A percentile compares a stretch with the other conserved stretches of the same genome.
Evolutionary conservation across 2,113 vertebrate genomes (phyloP).

Genomic region (Rhinopomastus cyanomelas): DNA sequence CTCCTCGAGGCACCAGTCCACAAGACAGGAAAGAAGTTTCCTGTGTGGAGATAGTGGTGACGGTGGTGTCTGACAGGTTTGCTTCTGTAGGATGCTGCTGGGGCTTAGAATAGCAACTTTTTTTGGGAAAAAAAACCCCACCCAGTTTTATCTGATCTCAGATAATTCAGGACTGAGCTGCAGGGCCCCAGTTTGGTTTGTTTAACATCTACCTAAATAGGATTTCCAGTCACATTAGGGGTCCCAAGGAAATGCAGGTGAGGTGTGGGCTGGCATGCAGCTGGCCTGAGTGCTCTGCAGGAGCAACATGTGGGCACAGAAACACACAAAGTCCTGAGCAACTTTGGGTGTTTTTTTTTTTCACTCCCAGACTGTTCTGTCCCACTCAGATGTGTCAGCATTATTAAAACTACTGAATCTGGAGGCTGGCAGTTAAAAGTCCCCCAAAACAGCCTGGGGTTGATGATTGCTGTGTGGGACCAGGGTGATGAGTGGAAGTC

Average conservation of each 20-base stretch:
- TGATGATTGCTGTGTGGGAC: accelerated
- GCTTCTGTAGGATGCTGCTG: background rate
- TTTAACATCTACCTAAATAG: background rate
- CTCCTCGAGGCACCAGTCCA: background rate
- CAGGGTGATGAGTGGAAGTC: background rate
- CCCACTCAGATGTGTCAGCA: background rate
- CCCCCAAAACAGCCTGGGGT: background rate
- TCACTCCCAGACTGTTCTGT: background rate
- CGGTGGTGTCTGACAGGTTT: background rate
- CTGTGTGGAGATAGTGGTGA: background rate
- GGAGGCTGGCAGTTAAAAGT: background rate
- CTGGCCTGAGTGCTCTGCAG: background rate
- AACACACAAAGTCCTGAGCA: background rate
- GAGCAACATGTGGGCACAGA: background rate
- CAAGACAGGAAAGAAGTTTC: background rate
- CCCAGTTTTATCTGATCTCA: background rate
- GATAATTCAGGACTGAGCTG: background rate
- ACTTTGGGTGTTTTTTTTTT: background rate
- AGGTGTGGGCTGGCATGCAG: background rate
- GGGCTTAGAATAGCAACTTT: background rate
- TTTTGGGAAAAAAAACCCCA: background rate
- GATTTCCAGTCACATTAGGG: background rate
- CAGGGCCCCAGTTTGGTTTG: background rate
- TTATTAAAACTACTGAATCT: background rate
- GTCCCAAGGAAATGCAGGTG: background rate